These are phyloP conservation scores for Galendromus occidentalis DNA, from an alignment of 1,140 invertebrate species.

Conservation along the genomic window DNA sequence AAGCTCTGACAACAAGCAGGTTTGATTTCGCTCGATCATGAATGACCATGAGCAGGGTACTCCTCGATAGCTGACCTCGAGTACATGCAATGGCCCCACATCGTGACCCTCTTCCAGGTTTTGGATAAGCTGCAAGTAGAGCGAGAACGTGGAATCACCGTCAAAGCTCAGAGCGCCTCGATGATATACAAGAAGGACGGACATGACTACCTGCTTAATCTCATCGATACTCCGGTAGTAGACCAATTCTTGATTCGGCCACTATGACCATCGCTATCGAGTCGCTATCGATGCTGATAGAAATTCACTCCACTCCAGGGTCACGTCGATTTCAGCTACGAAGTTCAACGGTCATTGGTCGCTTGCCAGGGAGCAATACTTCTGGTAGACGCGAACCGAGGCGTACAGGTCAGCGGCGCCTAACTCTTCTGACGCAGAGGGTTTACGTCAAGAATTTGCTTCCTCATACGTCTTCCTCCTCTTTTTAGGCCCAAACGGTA, in stretches of 20 bases:
- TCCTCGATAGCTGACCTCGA: no score
- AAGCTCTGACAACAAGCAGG: constrained; percentile 3
- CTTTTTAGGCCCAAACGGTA: constrained; percentile 90
- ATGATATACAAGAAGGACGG: constrained; percentile 44
- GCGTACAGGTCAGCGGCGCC: constrained; percentile 16
- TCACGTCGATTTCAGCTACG: constrained; percentile 93
- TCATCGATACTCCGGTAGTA: constrained; percentile 74
- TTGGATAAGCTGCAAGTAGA: constrained; percentile 75
- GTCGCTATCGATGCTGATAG: background rate
- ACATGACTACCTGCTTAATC: constrained; percentile 61
- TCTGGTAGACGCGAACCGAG: constrained; percentile 84
- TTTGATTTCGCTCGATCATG: background rate
- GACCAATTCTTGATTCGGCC: background rate
- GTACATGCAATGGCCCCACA: no score
- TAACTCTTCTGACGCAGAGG: background rate
- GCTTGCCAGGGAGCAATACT: constrained; percentile 88
- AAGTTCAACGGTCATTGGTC: constrained; percentile 61
- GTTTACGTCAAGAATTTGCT: no score
- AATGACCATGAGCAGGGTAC: background rate
- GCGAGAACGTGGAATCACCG: constrained; percentile 84
- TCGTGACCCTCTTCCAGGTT: constrained; percentile 43
- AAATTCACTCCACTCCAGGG: constrained; percentile 33
- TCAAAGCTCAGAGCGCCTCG: constrained; percentile 89
- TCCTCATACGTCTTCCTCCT: constrained; percentile 29
- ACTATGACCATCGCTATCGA: background rate